These are phyloP conservation scores for Cranoglanis bouderius DNA, from an alignment of 2,113 vertebrate genomes.

Conservation along the genomic window DNA sequence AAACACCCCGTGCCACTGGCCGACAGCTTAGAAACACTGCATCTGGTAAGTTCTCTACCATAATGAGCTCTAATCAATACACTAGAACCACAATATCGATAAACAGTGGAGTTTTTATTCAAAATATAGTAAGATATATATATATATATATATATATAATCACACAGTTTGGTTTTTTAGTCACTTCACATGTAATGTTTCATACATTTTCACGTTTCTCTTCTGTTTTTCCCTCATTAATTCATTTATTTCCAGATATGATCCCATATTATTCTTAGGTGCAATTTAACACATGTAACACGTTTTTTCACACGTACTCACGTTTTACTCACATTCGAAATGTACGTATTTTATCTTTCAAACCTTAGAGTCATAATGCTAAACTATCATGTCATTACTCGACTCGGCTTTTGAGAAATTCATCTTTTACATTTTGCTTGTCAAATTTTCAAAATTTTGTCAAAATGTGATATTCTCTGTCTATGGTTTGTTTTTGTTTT, in stretches of 20 bases:
- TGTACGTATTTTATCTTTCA: no score
- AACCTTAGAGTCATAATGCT: not conserved
- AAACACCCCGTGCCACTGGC: slow-evolving; percentile 69
- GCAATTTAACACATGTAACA: not conserved
- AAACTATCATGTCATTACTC: not conserved
- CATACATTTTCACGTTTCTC: not conserved
- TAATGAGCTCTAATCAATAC: not conserved
- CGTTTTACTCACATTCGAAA: no score
- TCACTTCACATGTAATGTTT: no score
- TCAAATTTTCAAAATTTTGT: not conserved
- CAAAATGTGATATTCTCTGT: no score
- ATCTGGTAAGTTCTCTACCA: slow-evolving; percentile 74
- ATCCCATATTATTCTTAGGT: not conserved
- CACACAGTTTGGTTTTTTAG: no score
- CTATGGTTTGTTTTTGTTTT: not conserved
- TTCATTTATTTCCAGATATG: not conserved
- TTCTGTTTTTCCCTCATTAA: not conserved
- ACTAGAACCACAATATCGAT: not conserved
- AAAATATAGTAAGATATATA: not conserved
- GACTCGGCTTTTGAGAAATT: not conserved
- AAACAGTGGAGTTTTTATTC: not conserved
- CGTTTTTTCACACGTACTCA: not conserved
- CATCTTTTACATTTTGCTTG: not conserved
- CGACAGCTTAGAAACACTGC: slow-evolving; percentile 68
- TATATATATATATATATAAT: no score